Conservation (phyloP, 2,797 vertebrate genomes). For the Paedocypris micromegethes region DNA sequence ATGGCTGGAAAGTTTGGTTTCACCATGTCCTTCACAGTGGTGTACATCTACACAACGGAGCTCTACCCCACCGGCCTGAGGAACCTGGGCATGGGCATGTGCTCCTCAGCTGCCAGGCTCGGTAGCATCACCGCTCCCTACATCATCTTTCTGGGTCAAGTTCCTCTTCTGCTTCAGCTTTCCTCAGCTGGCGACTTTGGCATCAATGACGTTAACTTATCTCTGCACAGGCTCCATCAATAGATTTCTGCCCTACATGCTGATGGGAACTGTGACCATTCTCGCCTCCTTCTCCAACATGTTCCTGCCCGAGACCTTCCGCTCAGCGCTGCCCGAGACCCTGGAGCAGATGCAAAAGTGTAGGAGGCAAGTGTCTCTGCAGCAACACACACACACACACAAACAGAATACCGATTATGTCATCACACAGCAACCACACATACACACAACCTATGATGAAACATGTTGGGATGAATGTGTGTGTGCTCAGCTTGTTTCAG, state of each 20-base stretch:
- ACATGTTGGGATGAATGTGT: too few relatives aligned
- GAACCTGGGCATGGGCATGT: slow-evolving; percentile 84
- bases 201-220: too few relatives aligned
- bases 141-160: slow-evolving; percentile 79
- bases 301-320: slow-evolving; percentile 86
- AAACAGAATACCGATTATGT: too few relatives aligned
- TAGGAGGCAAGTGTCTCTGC: slow-evolving; percentile 65
- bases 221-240: slow-evolving; percentile 74
- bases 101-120: slow-evolving; percentile 83
- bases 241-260: slow-evolving; percentile 82
- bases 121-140: slow-evolving; percentile 89
- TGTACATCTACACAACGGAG: slow-evolving; percentile 90
- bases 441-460: too few relatives aligned
- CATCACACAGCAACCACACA: too few relatives aligned
- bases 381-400: neutral
- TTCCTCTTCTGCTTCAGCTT: slow-evolving; percentile 1
- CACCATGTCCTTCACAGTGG: slow-evolving; percentile 84
- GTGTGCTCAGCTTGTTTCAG: too few relatives aligned
- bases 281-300: slow-evolving; percentile 79
- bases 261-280: slow-evolving; percentile 89
- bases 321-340: slow-evolving; percentile 82
- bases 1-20: slow-evolving; percentile 91
- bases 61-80: slow-evolving; percentile 89
- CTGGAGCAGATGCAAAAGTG: slow-evolving; percentile 84
- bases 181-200: too few relatives aligned